phyloP scores from a whole-genome alignment of 2,797 vertebrate species.

The Rhodeus uyekii region DNA sequence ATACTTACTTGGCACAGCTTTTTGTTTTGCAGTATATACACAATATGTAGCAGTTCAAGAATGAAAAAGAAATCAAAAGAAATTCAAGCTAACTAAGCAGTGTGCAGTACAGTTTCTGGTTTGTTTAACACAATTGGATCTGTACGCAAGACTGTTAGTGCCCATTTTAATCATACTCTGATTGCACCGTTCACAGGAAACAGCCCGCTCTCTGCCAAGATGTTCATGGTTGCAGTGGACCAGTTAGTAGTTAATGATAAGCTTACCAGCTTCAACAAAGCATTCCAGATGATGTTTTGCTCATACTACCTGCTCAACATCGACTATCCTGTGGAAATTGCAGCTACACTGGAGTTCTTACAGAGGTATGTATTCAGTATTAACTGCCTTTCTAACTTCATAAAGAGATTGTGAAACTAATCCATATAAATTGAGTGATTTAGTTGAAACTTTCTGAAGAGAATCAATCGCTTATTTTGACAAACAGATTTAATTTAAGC shows the following conservation, averaged over 20 bases:
- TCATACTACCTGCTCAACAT: slow-evolving; percentile 50
- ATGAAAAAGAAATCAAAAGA: background rate
- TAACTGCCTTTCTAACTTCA: slow-evolving; percentile 1
- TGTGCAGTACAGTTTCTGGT: slow-evolving; percentile 38
- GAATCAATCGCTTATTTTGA: too few species aligned
- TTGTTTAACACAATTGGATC: slow-evolving; percentile 31
- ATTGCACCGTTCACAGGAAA: slow-evolving; percentile 43
- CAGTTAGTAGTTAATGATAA: slow-evolving; percentile 46
- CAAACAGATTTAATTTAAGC: too few species aligned
- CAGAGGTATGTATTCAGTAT: background rate
- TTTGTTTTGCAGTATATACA: background rate
- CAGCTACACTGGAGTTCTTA: slow-evolving; percentile 40
- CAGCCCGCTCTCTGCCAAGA: slow-evolving; percentile 46
- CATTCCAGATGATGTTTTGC: slow-evolving; percentile 51
- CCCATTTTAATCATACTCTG: background rate
- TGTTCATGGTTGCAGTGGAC: slow-evolving; percentile 56
- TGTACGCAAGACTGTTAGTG: background rate
- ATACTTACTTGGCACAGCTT: background rate
- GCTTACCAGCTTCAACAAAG: slow-evolving; percentile 47
- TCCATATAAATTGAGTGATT: too few species aligned
- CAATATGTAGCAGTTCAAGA: too few species aligned
- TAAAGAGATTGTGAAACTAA: too few species aligned
- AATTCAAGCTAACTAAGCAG: slow-evolving; percentile 27
- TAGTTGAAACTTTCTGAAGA: too few species aligned
- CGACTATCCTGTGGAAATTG: slow-evolving; percentile 50